Evolutionary conservation across 2,888 invertebrate genomes (phyloP), one percentile per base, ranked within the genome.

Genomic region (Catotricha subobsoleta): DNA sequence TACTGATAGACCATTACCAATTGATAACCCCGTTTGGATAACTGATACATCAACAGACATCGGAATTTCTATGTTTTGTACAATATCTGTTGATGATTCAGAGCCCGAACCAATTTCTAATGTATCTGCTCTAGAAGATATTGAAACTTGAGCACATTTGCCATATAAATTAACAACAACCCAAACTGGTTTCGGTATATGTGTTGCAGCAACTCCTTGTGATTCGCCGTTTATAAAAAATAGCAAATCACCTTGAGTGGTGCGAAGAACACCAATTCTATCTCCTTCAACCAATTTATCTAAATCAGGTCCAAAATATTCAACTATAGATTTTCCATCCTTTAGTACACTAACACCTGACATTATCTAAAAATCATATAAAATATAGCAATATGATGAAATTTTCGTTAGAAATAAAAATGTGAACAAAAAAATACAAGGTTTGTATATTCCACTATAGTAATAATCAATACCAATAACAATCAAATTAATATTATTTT

Each of bases 201-300:
- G 78, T 23, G 51, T 54, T 1, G 82, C 86, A 3, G 90, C 92
- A 28, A 86, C 69, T 1, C 92, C 92, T 58, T 90, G 84, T 18
- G 87, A 81, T 49, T 79, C 72, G 2, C 87, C 88, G 60, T 92
- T 92, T 15, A 92, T 72, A 57, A 77, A 90, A 60, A 91, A 90
- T 54, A 87, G 71, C 44, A 94, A 65, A 52, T 87, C 86, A 8
- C 80, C 80, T 61, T 78, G 76, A 40, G 74, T 72, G 20, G 83
- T 82, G 52, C 80, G 70, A 73, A 86, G 77, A 4, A 92, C 80
- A 36, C 90, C 91, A 34, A 91, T 69, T 44, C 77, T 73, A 55
- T 84, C 84, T 39, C 83, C 83, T 61, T 86, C 86, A 45, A 72
- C 74, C 39, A 92, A 67, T 33, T 77, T 74, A 52, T 87, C 87